A percentile compares a stretch with the other conserved stretches of the same genome.
phyloP scores from a whole-genome alignment of 1,140 invertebrate genomes.

The Drosophila simulans region DNA sequence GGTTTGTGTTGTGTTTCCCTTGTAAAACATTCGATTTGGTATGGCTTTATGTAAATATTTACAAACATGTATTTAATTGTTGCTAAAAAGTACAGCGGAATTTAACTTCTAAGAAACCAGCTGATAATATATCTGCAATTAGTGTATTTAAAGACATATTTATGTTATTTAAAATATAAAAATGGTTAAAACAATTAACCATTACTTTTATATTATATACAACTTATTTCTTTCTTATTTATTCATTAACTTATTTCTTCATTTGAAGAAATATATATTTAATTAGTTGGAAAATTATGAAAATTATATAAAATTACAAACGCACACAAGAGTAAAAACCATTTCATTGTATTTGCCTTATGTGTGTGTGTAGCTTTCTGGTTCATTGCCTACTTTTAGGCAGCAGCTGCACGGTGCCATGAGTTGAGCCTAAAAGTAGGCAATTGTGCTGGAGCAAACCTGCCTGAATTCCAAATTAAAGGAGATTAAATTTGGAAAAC shows the following conservation, averaged over 20 bases:
- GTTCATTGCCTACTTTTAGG: constrained; percentile 58
- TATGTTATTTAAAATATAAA: too few species aligned
- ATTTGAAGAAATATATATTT: too few species aligned
- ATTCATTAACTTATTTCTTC: too few species aligned
- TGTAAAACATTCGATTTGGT: background rate
- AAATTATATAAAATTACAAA: background rate
- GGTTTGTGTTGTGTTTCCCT: background rate
- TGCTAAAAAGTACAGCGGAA: too few species aligned
- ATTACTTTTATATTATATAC: too few species aligned
- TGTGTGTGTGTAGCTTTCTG: constrained; percentile 1
- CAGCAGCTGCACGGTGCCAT: constrained; percentile 7
- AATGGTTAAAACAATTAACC: too few species aligned
- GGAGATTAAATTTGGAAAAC: constrained; percentile 23
- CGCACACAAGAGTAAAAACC: background rate
- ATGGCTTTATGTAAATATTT: too few species aligned
- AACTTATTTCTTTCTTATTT: too few species aligned
- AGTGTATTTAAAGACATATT: too few species aligned
- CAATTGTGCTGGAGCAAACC: constrained; percentile 24
- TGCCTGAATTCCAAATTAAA: constrained; percentile 44
- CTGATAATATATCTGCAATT: background rate
- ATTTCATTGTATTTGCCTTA: background rate
- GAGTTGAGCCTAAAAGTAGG: constrained; percentile 49
- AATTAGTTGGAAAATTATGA: too few species aligned
- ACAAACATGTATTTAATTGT: too few species aligned
- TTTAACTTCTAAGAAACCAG: too few species aligned